These are phyloP conservation scores for Slavum lentiscoides DNA, from an alignment of 2,888 invertebrate species.

Conservation along the genomic window DNA sequence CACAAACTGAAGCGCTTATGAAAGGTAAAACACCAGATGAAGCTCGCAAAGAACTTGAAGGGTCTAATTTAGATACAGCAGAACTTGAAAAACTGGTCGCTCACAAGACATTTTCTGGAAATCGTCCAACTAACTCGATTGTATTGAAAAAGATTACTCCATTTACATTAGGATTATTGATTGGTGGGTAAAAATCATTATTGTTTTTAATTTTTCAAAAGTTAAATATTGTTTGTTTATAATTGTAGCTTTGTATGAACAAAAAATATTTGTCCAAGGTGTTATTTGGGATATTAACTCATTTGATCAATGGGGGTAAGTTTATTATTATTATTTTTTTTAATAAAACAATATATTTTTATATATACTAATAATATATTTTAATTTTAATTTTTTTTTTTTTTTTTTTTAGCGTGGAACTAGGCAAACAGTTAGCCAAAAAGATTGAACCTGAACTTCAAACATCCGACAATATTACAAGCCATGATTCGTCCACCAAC, in stretches of 20 bases:
- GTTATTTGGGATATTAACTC: conserved; percentile 99
- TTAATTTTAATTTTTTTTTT: conserved; percentile 33
- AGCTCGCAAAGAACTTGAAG: conserved; percentile 79
- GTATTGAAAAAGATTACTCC: conserved; percentile 89
- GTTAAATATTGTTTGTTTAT: conserved; percentile 39
- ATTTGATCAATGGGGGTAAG: conserved; percentile 97
- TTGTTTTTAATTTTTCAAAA: conserved; percentile 45
- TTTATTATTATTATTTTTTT: background rate
- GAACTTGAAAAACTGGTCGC: conserved; percentile 81
- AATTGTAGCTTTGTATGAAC: conserved; percentile 91
- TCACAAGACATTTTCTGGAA: conserved; percentile 96
- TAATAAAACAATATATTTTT: background rate
- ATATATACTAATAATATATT: background rate
- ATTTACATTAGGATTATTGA: conserved; percentile 87
- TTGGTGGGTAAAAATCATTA: conserved; percentile 66
- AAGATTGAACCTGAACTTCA: conserved; percentile 94
- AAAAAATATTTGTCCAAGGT: conserved; percentile 98
- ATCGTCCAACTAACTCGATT: conserved; percentile 96
- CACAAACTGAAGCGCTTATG: conserved; percentile 98
- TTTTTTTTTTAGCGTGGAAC: conserved; percentile 74
- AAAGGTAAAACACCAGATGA: conserved; percentile 70
- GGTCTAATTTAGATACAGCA: conserved; percentile 74
- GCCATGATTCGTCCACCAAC: conserved; percentile 95
- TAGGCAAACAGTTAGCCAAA: conserved; percentile 97
- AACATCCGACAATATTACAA: conserved; percentile 68